Percentiles rank a stretch among this genome's conserved stretches.
Evolutionary conservation across 2,888 invertebrate genomes (phyloP).

Genomic region (Callyntrura guangdongensis): DNA sequence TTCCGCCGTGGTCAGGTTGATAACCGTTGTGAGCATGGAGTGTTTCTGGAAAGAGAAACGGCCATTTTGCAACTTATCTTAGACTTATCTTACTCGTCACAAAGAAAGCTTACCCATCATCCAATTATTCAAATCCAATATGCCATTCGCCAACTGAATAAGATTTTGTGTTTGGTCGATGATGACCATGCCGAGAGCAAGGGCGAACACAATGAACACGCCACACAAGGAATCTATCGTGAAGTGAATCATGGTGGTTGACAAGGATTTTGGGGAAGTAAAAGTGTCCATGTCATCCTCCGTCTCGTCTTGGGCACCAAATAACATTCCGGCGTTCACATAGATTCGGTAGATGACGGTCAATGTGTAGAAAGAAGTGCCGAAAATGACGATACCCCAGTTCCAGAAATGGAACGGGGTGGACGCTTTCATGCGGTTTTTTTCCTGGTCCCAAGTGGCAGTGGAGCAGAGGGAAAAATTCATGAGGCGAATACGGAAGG

Average conservation of each 20-base stretch:
- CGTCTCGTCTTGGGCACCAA: not conserved
- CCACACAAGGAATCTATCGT: not conserved
- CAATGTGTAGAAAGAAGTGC: not conserved
- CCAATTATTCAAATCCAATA: not conserved
- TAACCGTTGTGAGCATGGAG: conserved; percentile 22
- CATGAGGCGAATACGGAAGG: not conserved
- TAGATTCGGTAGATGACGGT: not conserved
- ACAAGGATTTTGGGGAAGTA: not conserved
- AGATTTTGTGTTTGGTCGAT: not conserved
- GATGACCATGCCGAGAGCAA: not conserved
- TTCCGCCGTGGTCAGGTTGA: not conserved
- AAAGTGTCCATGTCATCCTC: not conserved
- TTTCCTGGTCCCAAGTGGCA: conserved; percentile 15
- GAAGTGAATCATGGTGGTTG: conserved; percentile 19
- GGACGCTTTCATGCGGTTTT: not conserved
- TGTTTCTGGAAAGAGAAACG: not conserved
- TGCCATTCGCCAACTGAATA: not conserved
- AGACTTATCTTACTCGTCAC: too few species aligned
- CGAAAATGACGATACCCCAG: not conserved
- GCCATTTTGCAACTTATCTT: too few species aligned
- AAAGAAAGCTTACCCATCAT: conserved; percentile 51
- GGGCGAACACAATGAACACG: not conserved
- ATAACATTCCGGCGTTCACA: not conserved
- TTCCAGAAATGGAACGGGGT: not conserved
- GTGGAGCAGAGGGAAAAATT: conserved; percentile 5